These are phyloP conservation scores for Poecilia wingei DNA, from an alignment of 2,797 vertebrate genomes.

Conservation along the genomic window DNA sequence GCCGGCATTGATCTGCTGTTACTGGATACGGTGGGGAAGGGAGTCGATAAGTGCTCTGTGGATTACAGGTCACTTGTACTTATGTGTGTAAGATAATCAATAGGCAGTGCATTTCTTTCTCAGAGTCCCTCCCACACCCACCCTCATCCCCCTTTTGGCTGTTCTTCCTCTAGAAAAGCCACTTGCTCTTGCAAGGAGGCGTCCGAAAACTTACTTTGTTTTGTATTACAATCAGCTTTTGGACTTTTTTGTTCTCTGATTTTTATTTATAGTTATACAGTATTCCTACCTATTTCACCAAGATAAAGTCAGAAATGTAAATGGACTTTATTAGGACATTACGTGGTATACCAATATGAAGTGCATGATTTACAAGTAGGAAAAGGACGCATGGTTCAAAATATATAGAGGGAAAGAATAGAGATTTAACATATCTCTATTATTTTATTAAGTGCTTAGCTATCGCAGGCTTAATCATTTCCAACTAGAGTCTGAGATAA, in stretches of 20 bases:
- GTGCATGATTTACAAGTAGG: not conserved
- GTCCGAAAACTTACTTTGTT: slow-evolving; percentile 31
- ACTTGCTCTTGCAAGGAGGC: slow-evolving; percentile 74
- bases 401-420: too few relatives aligned
- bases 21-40: slow-evolving; percentile 82
- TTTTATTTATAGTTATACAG: not conserved
- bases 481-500: slow-evolving; percentile 33
- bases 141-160: slow-evolving; percentile 33
- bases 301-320: not conserved
- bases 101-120: slow-evolving; percentile 83
- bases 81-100: slow-evolving; percentile 87
- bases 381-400: too few relatives aligned
- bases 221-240: slow-evolving; percentile 16
- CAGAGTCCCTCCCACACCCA: slow-evolving; percentile 40
- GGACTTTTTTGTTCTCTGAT: not conserved
- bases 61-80: slow-evolving; percentile 87
- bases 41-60: slow-evolving; percentile 87
- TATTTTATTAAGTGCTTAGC: slow-evolving; percentile 11
- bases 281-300: not conserved
- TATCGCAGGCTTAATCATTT: slow-evolving; percentile 24
- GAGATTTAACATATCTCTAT: too few relatives aligned
- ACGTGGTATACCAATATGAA: not conserved
- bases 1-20: slow-evolving; percentile 81
- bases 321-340: not conserved
- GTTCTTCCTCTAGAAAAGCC: slow-evolving; percentile 55